A percentile compares a stretch with the other conserved stretches of the same genome.
phyloP scores from a whole-genome alignment of 2,113 vertebrate species.

The Hemibagrus wyckioides region DNA sequence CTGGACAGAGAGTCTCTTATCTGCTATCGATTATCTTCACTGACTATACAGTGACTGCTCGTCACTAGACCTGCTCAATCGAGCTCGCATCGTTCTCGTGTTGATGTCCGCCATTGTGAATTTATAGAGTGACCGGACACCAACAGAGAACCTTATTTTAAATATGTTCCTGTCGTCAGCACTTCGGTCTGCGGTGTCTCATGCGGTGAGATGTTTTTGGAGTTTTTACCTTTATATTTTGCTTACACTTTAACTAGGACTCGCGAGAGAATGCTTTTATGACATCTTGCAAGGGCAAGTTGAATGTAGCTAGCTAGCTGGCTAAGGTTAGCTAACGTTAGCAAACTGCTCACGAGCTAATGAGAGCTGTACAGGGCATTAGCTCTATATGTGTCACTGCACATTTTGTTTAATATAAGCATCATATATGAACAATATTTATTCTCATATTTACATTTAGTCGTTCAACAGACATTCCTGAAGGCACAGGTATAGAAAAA shows the following conservation, averaged over 20 bases:
- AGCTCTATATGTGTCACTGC: not conserved
- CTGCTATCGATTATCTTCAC: conserved; percentile 63
- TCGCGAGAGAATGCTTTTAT: not conserved
- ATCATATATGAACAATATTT: no score
- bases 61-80: conserved; percentile 64
- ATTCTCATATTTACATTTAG: not conserved
- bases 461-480: not conserved
- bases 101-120: conserved; percentile 55
- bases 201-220: conserved; percentile 64
- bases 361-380: not conserved
- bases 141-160: conserved; percentile 9
- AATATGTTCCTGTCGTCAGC: conserved; percentile 70
- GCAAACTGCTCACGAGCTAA: not conserved
- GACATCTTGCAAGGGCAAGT: conserved; percentile 74
- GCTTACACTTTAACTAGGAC: not conserved
- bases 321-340: conserved; percentile 13
- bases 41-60: not conserved
- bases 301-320: conserved; percentile 18
- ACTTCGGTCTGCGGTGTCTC: conserved; percentile 67
- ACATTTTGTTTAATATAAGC: not conserved
- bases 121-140: conserved; percentile 47
- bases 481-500: not conserved
- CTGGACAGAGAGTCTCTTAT: not conserved
- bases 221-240: not conserved
- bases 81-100: conserved; percentile 47